Conservation (phyloP, 2,797 vertebrate species). For the Sebastes dallii region DNA sequence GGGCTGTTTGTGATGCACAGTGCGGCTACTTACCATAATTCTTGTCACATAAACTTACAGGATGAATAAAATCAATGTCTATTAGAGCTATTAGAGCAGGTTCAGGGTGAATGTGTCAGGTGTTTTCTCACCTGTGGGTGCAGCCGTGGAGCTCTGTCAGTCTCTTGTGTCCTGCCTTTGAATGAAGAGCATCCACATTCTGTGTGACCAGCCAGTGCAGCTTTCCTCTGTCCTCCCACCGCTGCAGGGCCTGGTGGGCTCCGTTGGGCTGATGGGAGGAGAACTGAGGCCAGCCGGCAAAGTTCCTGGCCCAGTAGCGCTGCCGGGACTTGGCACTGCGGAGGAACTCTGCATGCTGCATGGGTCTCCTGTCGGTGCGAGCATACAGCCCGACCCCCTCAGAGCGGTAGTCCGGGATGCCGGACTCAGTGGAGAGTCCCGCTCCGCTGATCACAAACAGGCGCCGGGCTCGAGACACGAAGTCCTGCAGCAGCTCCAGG, state of each 20-base stretch:
- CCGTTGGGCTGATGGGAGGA: slow-evolving; percentile 89
- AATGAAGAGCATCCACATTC: slow-evolving; percentile 95
- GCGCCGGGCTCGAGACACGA: slow-evolving; percentile 82
- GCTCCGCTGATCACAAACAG: slow-evolving; percentile 93
- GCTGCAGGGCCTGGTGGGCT: slow-evolving; percentile 84
- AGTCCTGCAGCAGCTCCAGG: slow-evolving; percentile 86
- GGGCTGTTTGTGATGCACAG: neutral
- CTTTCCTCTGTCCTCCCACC: slow-evolving; percentile 89
- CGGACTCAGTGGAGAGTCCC: slow-evolving; percentile 95
- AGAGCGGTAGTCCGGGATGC: slow-evolving; percentile 96
- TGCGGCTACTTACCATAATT: neutral
- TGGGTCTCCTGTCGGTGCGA: slow-evolving; percentile 89
- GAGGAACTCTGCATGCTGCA: slow-evolving; percentile 90
- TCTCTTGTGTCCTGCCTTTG: slow-evolving; percentile 88
- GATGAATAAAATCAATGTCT: neutral
- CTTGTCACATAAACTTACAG: neutral
- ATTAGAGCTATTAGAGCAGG: neutral
- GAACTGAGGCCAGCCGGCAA: slow-evolving; percentile 95
- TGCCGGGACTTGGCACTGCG: slow-evolving; percentile 87
- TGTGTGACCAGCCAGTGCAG: slow-evolving; percentile 97
- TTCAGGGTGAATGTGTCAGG: neutral
- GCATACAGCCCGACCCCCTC: slow-evolving; percentile 93
- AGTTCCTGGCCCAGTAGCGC: slow-evolving; percentile 97
- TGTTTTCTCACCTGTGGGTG: slow-evolving; percentile 85
- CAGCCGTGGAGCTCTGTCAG: slow-evolving; percentile 95